Percentiles rank a stretch among this genome's conserved stretches.
Evolutionary conservation across 1,140 invertebrate species (phyloP).

Genomic region (Atta texana): DNA sequence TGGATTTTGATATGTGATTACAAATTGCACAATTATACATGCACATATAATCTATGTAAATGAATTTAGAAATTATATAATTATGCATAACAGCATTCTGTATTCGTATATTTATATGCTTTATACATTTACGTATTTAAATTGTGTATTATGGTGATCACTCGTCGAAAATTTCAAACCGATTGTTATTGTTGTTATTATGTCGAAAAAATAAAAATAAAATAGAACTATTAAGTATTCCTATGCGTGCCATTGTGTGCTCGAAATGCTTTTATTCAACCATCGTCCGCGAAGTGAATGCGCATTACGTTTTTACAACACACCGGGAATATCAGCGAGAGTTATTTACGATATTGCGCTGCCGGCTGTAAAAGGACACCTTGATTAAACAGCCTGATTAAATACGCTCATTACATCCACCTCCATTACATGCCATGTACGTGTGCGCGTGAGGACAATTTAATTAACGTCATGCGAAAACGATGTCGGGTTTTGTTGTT

Average conservation of each 20-base stretch:
- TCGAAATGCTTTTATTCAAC: constrained; percentile 33
- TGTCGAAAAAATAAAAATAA: constrained; percentile 14
- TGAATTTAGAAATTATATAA: constrained; percentile 24
- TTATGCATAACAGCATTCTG: background rate
- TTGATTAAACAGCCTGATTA: constrained; percentile 62
- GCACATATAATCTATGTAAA: background rate
- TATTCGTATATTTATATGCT: background rate
- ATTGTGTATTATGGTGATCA: background rate
- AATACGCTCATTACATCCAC: constrained; percentile 58
- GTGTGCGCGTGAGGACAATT: constrained; percentile 43
- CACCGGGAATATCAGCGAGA: constrained; percentile 22
- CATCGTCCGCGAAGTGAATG: constrained; percentile 11
- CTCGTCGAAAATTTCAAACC: background rate
- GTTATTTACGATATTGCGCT: constrained; percentile 58
- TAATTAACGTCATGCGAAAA: constrained; percentile 61
- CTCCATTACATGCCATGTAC: constrained; percentile 32
- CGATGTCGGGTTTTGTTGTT: constrained; percentile 53
- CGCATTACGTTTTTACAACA: constrained; percentile 47
- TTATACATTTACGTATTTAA: background rate
- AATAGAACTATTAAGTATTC: background rate
- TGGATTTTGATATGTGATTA: background rate
- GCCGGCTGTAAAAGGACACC: constrained; percentile 47
- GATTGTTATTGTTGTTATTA: constrained; percentile 10
- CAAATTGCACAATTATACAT: constrained; percentile 5
- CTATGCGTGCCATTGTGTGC: constrained; percentile 10